These are phyloP conservation scores for Cordilura impudica DNA, from an alignment of 2,888 invertebrate species.

Conservation along the genomic window DNA sequence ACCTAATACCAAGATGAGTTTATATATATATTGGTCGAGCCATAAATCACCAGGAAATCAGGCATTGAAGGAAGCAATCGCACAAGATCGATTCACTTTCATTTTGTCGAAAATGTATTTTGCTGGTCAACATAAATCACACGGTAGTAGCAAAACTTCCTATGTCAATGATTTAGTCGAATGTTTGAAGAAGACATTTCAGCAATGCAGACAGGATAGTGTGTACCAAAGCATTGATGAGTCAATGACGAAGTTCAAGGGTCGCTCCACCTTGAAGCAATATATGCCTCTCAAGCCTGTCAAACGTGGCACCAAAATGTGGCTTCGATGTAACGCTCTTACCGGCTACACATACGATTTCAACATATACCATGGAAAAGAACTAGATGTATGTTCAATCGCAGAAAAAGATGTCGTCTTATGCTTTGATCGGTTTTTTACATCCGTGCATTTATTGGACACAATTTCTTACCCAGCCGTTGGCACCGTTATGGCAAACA, in stretches of 20 bases:
- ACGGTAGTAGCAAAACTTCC: slow-evolving; percentile 28
- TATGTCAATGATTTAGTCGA: slow-evolving; percentile 37
- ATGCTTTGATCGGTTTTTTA: slow-evolving; percentile 17
- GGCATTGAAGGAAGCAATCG: slow-evolving; percentile 14
- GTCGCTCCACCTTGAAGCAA: too few relatives aligned
- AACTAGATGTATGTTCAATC: slow-evolving; percentile 25
- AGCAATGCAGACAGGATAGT: slow-evolving; percentile 17
- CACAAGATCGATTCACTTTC: slow-evolving; percentile 15
- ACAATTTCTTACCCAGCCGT: slow-evolving; percentile 14
- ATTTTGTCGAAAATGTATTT: slow-evolving; percentile 46
- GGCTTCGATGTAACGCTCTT: slow-evolving; percentile 28
- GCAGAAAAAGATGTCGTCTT: slow-evolving; percentile 21
- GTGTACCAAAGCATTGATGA: slow-evolving; percentile 24
- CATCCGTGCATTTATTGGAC: slow-evolving; percentile 16
- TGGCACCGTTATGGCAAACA: slow-evolving; percentile 20
- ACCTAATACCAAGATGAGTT: too few relatives aligned
- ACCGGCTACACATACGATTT: slow-evolving; percentile 41
- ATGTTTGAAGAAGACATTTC: slow-evolving; percentile 39
- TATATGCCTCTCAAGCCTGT: too few relatives aligned
- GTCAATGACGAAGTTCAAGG: slow-evolving; percentile 40
- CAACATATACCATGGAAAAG: slow-evolving; percentile 48
- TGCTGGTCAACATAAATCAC: slow-evolving; percentile 21
- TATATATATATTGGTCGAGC: too few relatives aligned
- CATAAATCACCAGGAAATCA: slow-evolving; percentile 8
- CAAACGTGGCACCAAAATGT: too few relatives aligned